phyloP scores from a whole-genome alignment of 2,113 vertebrate species.

The Peromyscus polionotus region DNA sequence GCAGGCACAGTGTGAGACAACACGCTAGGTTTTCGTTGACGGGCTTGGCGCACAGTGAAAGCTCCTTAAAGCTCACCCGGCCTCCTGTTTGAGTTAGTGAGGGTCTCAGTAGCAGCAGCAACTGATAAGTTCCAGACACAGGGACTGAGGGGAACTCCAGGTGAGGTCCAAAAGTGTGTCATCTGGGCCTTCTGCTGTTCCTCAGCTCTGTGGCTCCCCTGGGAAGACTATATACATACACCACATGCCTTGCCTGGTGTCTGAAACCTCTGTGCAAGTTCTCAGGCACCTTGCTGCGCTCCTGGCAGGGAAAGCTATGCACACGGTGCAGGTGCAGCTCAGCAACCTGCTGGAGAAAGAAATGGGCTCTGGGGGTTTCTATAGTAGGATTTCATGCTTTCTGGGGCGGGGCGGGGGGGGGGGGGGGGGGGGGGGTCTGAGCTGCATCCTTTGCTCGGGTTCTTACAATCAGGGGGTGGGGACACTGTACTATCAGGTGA shows the following conservation, averaged over 20 bases:
- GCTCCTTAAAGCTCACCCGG: not conserved
- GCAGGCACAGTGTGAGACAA: not conserved
- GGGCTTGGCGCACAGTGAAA: accelerated
- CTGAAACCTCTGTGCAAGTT: not conserved
- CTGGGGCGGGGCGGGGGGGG: too few species aligned
- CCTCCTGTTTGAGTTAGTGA: not conserved
- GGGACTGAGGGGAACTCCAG: too few species aligned
- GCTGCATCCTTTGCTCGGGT: not conserved
- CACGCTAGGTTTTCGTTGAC: accelerated
- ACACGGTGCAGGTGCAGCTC: accelerated
- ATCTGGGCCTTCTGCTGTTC: not conserved
- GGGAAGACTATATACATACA: not conserved
- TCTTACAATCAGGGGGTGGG: accelerated
- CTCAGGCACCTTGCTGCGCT: not conserved
- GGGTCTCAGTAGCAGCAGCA: not conserved
- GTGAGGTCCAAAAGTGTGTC: accelerated
- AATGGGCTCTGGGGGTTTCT: accelerated
- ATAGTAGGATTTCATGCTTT: not conserved
- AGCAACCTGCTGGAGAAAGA: not conserved
- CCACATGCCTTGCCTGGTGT: accelerated
- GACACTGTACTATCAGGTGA: not conserved
- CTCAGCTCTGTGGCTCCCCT: not conserved
- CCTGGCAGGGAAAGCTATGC: not conserved
- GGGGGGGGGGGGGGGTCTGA: too few species aligned
- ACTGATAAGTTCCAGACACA: not conserved